Evolutionary conservation across 2,888 invertebrate species (phyloP).

Genomic region (Drosophila ezoana): DNA sequence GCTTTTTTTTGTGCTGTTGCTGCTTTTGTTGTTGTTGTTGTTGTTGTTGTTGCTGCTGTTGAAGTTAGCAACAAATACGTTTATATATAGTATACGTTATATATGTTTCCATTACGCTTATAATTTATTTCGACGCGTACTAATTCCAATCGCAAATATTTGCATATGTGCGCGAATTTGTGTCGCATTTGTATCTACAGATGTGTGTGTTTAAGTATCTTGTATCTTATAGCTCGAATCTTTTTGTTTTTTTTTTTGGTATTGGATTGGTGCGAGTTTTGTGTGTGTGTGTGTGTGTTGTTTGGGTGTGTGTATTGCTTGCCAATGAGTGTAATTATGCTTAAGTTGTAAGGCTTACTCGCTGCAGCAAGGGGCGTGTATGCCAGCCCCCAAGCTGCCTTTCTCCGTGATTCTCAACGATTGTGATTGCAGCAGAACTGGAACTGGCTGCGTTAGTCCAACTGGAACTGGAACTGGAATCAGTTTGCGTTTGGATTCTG

Average conservation of each 20-base stretch:
- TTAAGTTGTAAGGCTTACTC: slow-evolving; percentile 58
- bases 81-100: slow-evolving; percentile 4
- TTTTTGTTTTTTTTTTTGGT: slow-evolving; percentile 9
- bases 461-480: slow-evolving; percentile 5
- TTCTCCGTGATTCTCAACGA: slow-evolving; percentile 19
- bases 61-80: slow-evolving; percentile 38
- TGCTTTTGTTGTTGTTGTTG: slow-evolving; percentile 28
- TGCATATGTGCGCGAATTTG: slow-evolving; percentile 50
- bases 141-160: slow-evolving; percentile 74
- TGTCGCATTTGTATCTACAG: slow-evolving; percentile 27
- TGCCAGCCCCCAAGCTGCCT: slow-evolving; percentile 3
- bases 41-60: slow-evolving; percentile 25
- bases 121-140: slow-evolving; percentile 68
- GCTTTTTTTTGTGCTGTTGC: slow-evolving; percentile 35
- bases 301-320: slow-evolving; percentile 26
- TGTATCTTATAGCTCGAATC: slow-evolving; percentile 14
- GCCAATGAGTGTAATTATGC: slow-evolving; percentile 58
- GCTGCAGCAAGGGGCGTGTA: slow-evolving; percentile 5
- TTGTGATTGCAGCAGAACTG: slow-evolving; percentile 17
- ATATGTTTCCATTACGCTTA: slow-evolving; percentile 43
- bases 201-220: slow-evolving; percentile 16
- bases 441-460: not conserved
- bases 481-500: slow-evolving; percentile 20
- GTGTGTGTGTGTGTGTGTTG: slow-evolving; percentile 9
- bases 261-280: slow-evolving; percentile 2